These are phyloP conservation scores for Pristionchus entomophagus DNA, from an alignment of 2,888 invertebrate species.

Conservation along the genomic window DNA sequence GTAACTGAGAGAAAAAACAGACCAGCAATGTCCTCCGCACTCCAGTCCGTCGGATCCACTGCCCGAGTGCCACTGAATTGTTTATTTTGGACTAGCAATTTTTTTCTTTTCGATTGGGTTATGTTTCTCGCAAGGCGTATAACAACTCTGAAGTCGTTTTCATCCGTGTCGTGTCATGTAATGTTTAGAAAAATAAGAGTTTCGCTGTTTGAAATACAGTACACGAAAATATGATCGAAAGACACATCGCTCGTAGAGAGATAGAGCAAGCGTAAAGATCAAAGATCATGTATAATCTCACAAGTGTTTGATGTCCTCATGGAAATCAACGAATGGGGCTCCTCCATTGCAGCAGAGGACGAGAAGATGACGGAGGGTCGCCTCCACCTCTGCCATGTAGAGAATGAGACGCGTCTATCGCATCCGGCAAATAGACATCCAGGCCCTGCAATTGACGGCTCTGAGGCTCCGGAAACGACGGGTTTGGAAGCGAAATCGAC, in stretches of 20 bases:
- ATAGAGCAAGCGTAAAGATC: too few relatives aligned
- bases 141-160: too few relatives aligned
- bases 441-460: constrained; percentile 35
- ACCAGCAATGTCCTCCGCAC: constrained; percentile 61
- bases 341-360: constrained; percentile 65
- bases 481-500: neutral
- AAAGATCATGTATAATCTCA: neutral
- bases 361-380: constrained; percentile 57
- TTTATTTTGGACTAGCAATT: neutral
- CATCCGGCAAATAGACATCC: constrained; percentile 26
- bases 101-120: too few relatives aligned
- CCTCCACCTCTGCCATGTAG: neutral
- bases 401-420: neutral
- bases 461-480: neutral
- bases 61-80: constrained; percentile 52
- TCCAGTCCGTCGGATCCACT: constrained; percentile 65
- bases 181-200: neutral
- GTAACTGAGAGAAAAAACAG: neutral
- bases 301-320: constrained; percentile 45
- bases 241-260: too few relatives aligned
- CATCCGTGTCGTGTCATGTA: too few relatives aligned
- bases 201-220: too few relatives aligned
- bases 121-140: too few relatives aligned
- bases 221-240: too few relatives aligned
- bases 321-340: constrained; percentile 60